phyloP scores from a whole-genome alignment of 2,797 vertebrate species.

The Tokudaia muenninki region DNA sequence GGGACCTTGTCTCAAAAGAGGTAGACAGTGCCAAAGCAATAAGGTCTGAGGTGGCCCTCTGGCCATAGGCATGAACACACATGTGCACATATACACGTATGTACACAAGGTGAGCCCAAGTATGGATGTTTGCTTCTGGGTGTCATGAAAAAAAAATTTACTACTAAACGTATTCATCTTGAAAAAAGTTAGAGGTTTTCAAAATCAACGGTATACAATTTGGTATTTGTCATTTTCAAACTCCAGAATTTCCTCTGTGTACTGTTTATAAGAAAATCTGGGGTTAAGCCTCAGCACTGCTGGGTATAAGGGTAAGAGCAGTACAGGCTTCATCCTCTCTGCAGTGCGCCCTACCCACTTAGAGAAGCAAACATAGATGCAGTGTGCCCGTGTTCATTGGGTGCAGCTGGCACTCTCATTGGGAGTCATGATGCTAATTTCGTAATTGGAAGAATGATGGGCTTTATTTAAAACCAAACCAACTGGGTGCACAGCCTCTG shows the following conservation, averaged over 20 bases:
- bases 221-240: slow-evolving; percentile 38
- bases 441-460: background rate
- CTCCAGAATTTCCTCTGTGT: slow-evolving; percentile 14
- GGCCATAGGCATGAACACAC: background rate
- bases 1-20: background rate
- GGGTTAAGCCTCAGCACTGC: background rate
- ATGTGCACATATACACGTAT: background rate
- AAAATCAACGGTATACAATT: slow-evolving; percentile 16
- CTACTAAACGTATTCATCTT: background rate
- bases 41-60: background rate
- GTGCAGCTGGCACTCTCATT: background rate
- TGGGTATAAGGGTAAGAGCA: background rate
- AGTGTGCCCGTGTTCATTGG: background rate
- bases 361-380: background rate
- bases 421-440: slow-evolving; percentile 5
- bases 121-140: slow-evolving; percentile 10
- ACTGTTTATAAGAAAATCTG: background rate
- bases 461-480: slow-evolving; percentile 9
- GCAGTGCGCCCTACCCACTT: background rate
- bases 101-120: background rate
- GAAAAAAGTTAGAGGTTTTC: slow-evolving; percentile 31
- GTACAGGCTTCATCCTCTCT: background rate
- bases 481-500: background rate
- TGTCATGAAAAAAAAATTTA: background rate
- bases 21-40: background rate